Base-by-base conservation (phyloP, 2,797 vertebrate species). In the Aselliscus stoliczkanus region DNA sequence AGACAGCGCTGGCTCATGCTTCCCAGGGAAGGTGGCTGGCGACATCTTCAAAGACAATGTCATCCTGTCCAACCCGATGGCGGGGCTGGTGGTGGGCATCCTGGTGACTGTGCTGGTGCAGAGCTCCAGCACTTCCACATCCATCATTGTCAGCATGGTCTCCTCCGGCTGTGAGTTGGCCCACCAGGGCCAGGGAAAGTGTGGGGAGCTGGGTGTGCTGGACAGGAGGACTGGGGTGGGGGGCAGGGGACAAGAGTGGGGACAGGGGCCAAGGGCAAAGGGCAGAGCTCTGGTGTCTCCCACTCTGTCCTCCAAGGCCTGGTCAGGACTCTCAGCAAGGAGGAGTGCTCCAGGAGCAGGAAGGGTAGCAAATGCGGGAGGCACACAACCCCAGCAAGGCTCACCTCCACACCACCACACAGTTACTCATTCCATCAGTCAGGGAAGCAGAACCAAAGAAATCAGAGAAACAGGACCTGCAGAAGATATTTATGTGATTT, bases 111-210 rank as follows among this genome's bases (percentile, higher is more conserved):
- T 99, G 60, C 98, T 99, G 95, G 99, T 99, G 69, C 99, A 99
- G 98, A 99, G 99, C 95, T 99, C 99, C 54, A 99, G 99, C 96
- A 99, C 99, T 42, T 99, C 99, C 60, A 99, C 99, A 4, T 99
- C 99, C 97, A 99, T 99, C 89, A 94, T 99, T 0, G 99, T 99
- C 99, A 99, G 99, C 98, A 98, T 99, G 98, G 99, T 99, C 94
- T 99, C 99, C 96, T 99, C 99, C 0, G 99, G 99, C 97, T 21
- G 99, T 99, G 98, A 99, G 99, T 97, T 1, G 7, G 4, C 50
- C 21, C 15, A 1, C 14, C 95, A 39, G 2, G 31, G 67, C 77
- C 31, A 0, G 0, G 5, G 70, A 67, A 72, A 89, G 73, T 0
- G 5, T 60, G 31, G 86, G 42, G 39, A 86, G 23, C 15, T 23